Percentiles rank a stretch among this genome's conserved stretches.
These are phyloP conservation scores for Dipodomys merriami DNA, from an alignment of 2,113 vertebrate genomes.

Conservation along the genomic window DNA sequence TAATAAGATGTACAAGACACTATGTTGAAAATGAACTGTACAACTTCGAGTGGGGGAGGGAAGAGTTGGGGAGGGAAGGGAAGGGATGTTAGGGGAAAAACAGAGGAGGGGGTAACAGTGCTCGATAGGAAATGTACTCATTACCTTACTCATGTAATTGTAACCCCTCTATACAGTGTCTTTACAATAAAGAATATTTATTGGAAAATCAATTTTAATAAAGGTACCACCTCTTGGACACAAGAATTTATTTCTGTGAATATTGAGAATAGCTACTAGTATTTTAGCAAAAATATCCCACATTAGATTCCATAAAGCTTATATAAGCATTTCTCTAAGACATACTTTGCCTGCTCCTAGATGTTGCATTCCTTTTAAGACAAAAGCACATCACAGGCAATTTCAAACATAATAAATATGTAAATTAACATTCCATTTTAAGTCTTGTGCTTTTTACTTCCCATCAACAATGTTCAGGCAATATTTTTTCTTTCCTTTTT, in stretches of 20 bases:
- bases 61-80: too few species aligned
- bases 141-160: too few species aligned
- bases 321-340: background rate
- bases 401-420: background rate
- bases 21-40: too few species aligned
- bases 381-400: background rate
- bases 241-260: conserved; percentile 65
- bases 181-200: background rate
- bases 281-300: conserved; percentile 10
- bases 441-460: background rate
- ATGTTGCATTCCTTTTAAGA: background rate
- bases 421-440: background rate
- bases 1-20: too few species aligned
- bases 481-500: background rate
- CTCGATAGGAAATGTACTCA: too few species aligned
- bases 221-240: conserved; percentile 54
- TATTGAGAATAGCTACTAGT: conserved; percentile 50
- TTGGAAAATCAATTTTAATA: conserved; percentile 80
- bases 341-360: background rate
- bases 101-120: too few species aligned
- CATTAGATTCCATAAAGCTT: background rate
- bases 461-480: background rate
- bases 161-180: too few species aligned
- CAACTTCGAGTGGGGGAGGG: too few species aligned
- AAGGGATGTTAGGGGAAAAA: too few species aligned